Base-by-base conservation (phyloP, 2,888 invertebrate species). In the Tortricodes alternella region DNA sequence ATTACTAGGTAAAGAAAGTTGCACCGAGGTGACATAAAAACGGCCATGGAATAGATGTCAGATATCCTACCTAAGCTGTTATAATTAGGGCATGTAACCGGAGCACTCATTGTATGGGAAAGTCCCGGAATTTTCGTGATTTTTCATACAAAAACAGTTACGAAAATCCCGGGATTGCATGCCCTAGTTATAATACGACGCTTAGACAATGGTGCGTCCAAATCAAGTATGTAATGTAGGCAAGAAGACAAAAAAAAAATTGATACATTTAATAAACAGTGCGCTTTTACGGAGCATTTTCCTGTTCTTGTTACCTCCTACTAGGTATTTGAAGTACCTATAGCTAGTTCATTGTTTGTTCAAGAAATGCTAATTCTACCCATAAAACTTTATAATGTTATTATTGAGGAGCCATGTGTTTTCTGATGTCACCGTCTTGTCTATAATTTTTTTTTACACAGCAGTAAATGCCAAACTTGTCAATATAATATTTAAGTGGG, bases 1-100 rank as follows among this genome's bases (percentile, higher is more conserved):
- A 97, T 99, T 46, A 55, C 74, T 76, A 93, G 97, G 75, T 78
- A 48, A 7, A 8, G 6, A 29, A 1, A 5, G 6, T 32, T 32
- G 3, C 11, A 13, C 2, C 24, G 1, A 8, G 6, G 8, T 24
- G n/a, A n/a, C n/a, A n/a, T n/a, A n/a, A n/a, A n/a, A n/a, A n/a
- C n/a, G n/a, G n/a, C n/a, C n/a, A n/a, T n/a, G n/a, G n/a, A n/a
- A n/a, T n/a, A n/a, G n/a, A n/a, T n/a, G n/a, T n/a, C n/a, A n/a
- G n/a, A n/a, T n/a, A n/a, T n/a, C n/a, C n/a, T n/a, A n/a, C n/a
- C n/a, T n/a, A n/a, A n/a, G n/a, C n/a, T n/a, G n/a, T n/a, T n/a
- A n/a, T n/a, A n/a, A n/a, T n/a, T n/a, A n/a, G n/a, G n/a, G n/a
- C n/a, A n/a, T n/a, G n/a, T n/a, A n/a, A n/a, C n/a, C n/a, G n/a